Evolutionary conservation across 2,113 vertebrate species (phyloP), one percentile per base, ranked within the genome.

Genomic region (Maccullochella peelii): DNA sequence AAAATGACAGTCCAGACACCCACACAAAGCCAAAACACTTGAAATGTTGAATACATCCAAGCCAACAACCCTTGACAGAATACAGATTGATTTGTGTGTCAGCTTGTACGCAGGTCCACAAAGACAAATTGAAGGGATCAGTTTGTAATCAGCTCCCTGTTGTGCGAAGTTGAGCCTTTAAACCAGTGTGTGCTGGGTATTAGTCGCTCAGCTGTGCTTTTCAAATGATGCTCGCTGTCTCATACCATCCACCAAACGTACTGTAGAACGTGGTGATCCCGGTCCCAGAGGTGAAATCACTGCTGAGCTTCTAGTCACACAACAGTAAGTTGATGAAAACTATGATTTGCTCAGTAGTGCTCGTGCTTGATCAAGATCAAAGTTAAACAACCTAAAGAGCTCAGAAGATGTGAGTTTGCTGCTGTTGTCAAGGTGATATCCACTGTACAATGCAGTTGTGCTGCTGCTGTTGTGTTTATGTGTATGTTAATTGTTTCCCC

Each of bases 401-500:
- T 47, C 14, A 23, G 20, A 68, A 57, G 55, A 71, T 50, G 47
- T 79, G 55, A 44, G 65, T 57, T 74, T 65, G 70, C 72, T 85
- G 81, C 67, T 65, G 83, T 70, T 58, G 82, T 77, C 86, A 68
- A 69, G 80, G 76, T 75, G 75, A 82, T 25, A 30, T 71, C 57
- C 68, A 16, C 65, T 5, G 44, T 67, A 79, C 59, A 54, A 71
- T 69, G 44, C 75, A 79, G 65, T 11, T 20, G 44, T 77, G 52
- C 68, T 86, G 63, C 70, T 83, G 85, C 79, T 78, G 21, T 78
- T 81, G 18, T 82, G 78, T 92, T 81, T 88, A 84, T 88, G 72
- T 90, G 87, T 77, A 62, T 83, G 84, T 89, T 93, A 94, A 94
- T 94, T 93, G 92, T 92, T 79, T 94, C 91, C 91, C 93, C 63